Percentiles rank a stretch among this genome's conserved stretches.
Conservation (phyloP, 2,888 invertebrate species). For the Ypsolopha sequella region DNA sequence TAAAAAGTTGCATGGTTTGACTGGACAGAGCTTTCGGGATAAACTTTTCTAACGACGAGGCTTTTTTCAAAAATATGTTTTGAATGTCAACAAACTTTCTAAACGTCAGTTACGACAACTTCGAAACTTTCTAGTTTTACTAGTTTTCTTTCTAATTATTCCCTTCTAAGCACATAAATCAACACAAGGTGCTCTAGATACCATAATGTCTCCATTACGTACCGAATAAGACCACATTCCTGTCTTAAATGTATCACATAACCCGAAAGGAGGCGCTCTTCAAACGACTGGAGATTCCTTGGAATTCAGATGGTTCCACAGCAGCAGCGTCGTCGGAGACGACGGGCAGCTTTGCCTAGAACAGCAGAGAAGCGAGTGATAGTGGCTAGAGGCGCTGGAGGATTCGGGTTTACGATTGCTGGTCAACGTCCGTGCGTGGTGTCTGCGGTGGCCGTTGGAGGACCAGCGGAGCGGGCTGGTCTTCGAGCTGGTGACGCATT, state of each 20-base stretch:
- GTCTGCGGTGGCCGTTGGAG: slow-evolving; percentile 89
- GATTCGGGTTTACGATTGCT: slow-evolving; percentile 98
- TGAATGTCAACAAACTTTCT: neutral
- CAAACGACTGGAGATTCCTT: neutral
- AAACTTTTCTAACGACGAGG: no score
- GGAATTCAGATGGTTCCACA: slow-evolving; percentile 47
- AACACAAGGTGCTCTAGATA: neutral
- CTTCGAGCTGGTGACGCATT: slow-evolving; percentile 93
- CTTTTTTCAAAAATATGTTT: neutral
- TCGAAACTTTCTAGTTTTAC: slow-evolving; percentile 2
- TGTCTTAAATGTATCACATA: neutral
- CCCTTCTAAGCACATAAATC: neutral
- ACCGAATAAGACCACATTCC: neutral
- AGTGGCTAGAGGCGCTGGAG: slow-evolving; percentile 86
- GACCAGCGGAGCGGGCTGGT: slow-evolving; percentile 91
- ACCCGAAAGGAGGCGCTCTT: neutral
- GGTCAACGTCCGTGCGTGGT: slow-evolving; percentile 96
- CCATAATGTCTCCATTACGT: neutral
- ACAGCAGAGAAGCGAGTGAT: slow-evolving; percentile 85
- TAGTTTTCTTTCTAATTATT: neutral
- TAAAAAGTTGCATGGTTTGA: no score
- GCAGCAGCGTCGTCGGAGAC: slow-evolving; percentile 56
- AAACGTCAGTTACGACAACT: neutral
- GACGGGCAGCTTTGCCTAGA: slow-evolving; percentile 44
- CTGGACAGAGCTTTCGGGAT: no score